Conservation (phyloP, 53 echinoderm and acorn worm genomes). For the Holothuria leucospilota region DNA sequence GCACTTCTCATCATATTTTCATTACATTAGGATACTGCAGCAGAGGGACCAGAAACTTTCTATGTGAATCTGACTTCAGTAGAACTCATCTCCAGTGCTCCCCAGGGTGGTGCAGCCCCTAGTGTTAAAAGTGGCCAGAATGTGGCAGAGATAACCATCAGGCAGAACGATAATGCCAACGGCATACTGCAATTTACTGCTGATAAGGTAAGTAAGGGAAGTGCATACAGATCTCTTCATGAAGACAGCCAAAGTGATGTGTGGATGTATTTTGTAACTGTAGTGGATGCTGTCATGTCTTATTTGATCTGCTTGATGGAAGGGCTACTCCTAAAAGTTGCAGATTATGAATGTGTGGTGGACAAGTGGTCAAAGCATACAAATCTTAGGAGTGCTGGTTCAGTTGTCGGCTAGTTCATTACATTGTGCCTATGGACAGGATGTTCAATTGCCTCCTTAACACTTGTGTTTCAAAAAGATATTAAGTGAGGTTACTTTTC, state of each 20-base stretch:
- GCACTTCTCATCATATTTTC: too few species aligned
- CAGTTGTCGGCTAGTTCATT: too few species aligned
- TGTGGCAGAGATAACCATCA: slow-evolving; percentile 89
- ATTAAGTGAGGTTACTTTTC: too few species aligned
- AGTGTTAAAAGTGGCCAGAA: slow-evolving; percentile 92
- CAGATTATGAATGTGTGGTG: too few species aligned
- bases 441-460: too few species aligned
- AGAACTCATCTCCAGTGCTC: slow-evolving; percentile 81
- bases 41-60: slow-evolving; percentile 97
- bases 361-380: too few species aligned
- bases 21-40: slow-evolving; percentile 74
- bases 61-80: slow-evolving; percentile 91
- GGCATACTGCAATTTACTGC: slow-evolving; percentile 93
- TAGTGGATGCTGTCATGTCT: too few species aligned
- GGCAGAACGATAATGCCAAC: slow-evolving; percentile 96
- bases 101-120: slow-evolving; percentile 90
- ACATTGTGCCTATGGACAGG: too few species aligned
- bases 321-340: too few species aligned
- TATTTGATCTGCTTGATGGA: too few species aligned
- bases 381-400: too few species aligned
- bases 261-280: background rate
- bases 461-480: too few species aligned
- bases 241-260: background rate
- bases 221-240: background rate
- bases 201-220: slow-evolving; percentile 65